phyloP scores from a whole-genome alignment of 2,888 invertebrate genomes.

The Heliconius hortense region DNA sequence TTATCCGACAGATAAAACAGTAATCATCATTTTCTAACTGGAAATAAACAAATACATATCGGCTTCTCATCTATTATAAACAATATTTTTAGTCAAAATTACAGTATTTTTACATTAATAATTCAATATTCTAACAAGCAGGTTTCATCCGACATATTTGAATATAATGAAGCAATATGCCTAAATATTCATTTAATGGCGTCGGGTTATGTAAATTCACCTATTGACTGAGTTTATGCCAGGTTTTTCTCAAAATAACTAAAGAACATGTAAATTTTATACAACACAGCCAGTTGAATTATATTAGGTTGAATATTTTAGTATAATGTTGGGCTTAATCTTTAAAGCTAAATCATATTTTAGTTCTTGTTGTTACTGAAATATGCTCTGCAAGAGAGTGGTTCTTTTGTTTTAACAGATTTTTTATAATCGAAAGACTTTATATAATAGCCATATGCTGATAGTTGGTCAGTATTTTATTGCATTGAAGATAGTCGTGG shows the following conservation, averaged over 20 bases:
- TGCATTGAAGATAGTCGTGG: neutral
- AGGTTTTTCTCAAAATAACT: conserved; percentile 32
- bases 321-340: conserved; percentile 12
- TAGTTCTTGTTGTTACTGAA: conserved; percentile 3
- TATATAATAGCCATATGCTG: neutral
- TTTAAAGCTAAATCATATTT: conserved; percentile 18
- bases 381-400: neutral
- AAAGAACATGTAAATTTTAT: conserved; percentile 32
- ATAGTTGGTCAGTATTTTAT: neutral
- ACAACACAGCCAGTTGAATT: conserved; percentile 22
- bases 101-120: conserved; percentile 10
- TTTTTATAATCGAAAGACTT: neutral
- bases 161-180: conserved; percentile 46
- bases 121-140: conserved; percentile 33
- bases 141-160: conserved; percentile 38
- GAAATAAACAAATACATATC: no score
- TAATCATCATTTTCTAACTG: no score
- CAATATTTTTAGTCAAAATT: no score
- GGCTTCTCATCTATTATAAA: no score
- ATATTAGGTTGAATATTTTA: conserved; percentile 24
- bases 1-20: no score
- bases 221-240: conserved; percentile 28
- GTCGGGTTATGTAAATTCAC: conserved; percentile 31
- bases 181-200: conserved; percentile 43
- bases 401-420: neutral